These are phyloP conservation scores for Goniozus legneri DNA, from an alignment of 1,140 invertebrate species.

Conservation along the genomic window DNA sequence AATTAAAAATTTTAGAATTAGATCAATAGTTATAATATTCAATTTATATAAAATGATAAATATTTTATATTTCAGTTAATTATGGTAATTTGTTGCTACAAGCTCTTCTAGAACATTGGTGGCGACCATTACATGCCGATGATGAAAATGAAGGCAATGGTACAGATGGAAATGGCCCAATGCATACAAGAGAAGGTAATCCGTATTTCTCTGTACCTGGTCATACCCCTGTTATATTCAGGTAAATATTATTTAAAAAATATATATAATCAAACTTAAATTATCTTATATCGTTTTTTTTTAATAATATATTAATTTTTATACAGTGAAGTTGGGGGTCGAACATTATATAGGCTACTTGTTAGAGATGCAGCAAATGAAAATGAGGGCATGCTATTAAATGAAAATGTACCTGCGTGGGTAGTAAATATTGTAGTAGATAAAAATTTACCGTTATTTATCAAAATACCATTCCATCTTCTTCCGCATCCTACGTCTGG, in stretches of 20 bases:
- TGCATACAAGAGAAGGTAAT: constrained; percentile 62
- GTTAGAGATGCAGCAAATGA: constrained; percentile 94
- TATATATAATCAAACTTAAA: not conserved
- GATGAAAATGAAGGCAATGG: constrained; percentile 47
- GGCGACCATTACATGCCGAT: constrained; percentile 62
- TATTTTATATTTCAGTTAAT: constrained; percentile 69
- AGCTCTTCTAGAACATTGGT: constrained; percentile 95
- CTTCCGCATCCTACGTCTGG: constrained; percentile 87
- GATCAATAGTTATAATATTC: constrained; percentile 5
- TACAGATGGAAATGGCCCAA: constrained; percentile 44
- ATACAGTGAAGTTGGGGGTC: constrained; percentile 86
- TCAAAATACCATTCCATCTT: constrained; percentile 96
- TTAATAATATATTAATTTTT: constrained; percentile 24
- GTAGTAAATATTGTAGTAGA: constrained; percentile 93
- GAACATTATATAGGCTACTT: constrained; percentile 85
- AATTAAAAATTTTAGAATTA: constrained; percentile 2
- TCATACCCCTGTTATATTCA: constrained; percentile 96
- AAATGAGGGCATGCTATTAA: constrained; percentile 87
- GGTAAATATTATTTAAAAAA: constrained; percentile 56
- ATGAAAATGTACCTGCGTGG: constrained; percentile 95
- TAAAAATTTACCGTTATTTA: constrained; percentile 92
- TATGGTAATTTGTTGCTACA: constrained; percentile 92
- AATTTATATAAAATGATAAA: constrained; percentile 15
- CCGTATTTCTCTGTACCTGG: constrained; percentile 88
- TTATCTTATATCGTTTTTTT: constrained; percentile 5